Evolutionary conservation across 2,113 vertebrate genomes (phyloP).

Genomic region (Nyctereutes procyonoides): DNA sequence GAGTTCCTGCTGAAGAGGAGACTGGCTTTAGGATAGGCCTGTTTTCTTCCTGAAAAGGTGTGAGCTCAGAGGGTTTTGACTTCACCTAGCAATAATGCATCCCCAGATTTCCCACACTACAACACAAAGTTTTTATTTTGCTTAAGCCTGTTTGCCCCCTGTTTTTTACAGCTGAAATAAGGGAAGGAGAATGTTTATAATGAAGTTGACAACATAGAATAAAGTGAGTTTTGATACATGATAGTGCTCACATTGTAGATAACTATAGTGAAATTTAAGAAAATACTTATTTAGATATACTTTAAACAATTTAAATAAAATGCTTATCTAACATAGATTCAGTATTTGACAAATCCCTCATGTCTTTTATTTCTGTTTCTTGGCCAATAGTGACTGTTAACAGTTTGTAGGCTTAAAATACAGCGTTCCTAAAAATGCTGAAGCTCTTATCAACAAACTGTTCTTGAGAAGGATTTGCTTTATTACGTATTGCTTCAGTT

Average conservation of each 20-base stretch:
- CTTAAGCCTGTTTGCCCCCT: not conserved
- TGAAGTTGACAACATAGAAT: not conserved
- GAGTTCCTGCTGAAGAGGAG: not conserved
- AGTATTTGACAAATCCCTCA: constrained; percentile 37
- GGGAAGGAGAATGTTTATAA: constrained; percentile 21
- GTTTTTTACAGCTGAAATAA: constrained; percentile 57
- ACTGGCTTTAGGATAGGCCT: not conserved
- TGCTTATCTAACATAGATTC: not conserved
- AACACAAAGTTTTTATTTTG: constrained; percentile 61
- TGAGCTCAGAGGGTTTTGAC: not conserved
- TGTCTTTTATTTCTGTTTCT: constrained; percentile 36
- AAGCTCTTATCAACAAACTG: not conserved
- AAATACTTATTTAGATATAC: not conserved
- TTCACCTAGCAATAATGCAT: not conserved
- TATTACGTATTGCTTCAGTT: constrained; percentile 9
- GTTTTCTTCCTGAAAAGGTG: not conserved
- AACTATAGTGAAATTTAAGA: not conserved
- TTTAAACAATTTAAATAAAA: constrained; percentile 68
- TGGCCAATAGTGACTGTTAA: not conserved
- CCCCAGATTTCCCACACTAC: constrained; percentile 53
- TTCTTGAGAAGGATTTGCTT: constrained; percentile 49
- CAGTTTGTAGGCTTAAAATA: not conserved
- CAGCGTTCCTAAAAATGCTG: not conserved
- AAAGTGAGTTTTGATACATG: not conserved
- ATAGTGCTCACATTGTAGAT: not conserved